Percentiles rank a stretch among this genome's conserved stretches.
Evolutionary conservation across 2,888 invertebrate genomes (phyloP).

Genomic region (Lasioglossum marginatum): DNA sequence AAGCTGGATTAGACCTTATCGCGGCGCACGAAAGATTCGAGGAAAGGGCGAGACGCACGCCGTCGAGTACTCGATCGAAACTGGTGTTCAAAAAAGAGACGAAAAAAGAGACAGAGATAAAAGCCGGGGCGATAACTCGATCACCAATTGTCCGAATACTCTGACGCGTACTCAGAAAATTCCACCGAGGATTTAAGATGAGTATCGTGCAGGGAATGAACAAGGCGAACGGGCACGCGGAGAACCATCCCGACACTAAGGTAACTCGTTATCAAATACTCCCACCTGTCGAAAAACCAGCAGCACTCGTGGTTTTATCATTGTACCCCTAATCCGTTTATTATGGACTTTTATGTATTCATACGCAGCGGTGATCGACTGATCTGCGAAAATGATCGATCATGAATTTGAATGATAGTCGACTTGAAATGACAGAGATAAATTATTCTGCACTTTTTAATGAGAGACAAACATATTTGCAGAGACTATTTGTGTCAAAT

Average conservation of each 20-base stretch:
- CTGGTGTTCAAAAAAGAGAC: background rate
- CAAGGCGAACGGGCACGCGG: slow-evolving; percentile 22
- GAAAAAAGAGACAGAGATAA: slow-evolving; percentile 8
- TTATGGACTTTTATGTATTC: background rate
- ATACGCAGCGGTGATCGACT: background rate
- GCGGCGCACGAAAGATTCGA: background rate
- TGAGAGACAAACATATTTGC: too few species aligned
- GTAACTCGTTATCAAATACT: slow-evolving; percentile 41
- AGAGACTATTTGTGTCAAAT: too few species aligned
- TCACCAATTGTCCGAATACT: background rate
- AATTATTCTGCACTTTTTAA: background rate
- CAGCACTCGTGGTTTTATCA: background rate
- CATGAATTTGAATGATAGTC: background rate
- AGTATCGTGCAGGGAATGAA: slow-evolving; percentile 14
- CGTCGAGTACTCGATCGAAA: slow-evolving; percentile 1
- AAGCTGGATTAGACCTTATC: background rate
- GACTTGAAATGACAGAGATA: background rate
- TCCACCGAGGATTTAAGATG: background rate
- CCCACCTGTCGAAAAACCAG: background rate
- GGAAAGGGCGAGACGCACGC: background rate
- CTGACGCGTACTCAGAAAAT: background rate
- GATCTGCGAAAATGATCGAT: background rate
- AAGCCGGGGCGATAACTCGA: slow-evolving; percentile 10
- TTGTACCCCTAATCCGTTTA: background rate
- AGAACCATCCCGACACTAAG: slow-evolving; percentile 30